Conservation (phyloP, 2,888 invertebrate species). For the Rhingia rostrata region DNA sequence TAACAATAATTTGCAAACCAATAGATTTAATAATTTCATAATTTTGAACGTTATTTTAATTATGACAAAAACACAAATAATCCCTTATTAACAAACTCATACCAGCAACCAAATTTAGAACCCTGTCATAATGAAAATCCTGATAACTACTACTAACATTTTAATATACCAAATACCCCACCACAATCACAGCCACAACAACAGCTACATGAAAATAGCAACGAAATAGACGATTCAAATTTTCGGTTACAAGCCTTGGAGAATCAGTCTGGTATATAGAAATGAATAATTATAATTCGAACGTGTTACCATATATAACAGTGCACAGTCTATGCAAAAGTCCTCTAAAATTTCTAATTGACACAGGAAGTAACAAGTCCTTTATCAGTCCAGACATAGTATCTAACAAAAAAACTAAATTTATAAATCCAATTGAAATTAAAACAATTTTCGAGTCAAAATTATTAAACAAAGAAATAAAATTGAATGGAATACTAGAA, state of each 20-base stretch:
- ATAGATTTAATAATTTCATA: not conserved
- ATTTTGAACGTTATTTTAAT: not conserved
- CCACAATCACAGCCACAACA: too few species aligned
- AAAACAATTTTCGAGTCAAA: not conserved
- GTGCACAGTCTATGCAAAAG: not conserved
- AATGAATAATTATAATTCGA: conserved; percentile 1
- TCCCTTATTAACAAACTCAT: not conserved
- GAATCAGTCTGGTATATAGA: not conserved
- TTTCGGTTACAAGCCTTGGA: conserved; percentile 5
- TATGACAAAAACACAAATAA: not conserved
- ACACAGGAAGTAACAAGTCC: conserved; percentile 18
- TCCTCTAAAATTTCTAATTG: conserved; percentile 2
- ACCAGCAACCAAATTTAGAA: not conserved
- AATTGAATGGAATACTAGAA: not conserved
- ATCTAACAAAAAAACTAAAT: not conserved
- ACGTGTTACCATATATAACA: conserved; percentile 1
- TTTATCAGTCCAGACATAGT: conserved; percentile 1
- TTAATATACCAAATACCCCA: not conserved
- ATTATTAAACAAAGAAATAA: not conserved
- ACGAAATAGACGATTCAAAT: conserved; percentile 14
- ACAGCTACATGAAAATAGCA: too few species aligned
- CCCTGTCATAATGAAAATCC: not conserved
- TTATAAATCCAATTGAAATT: not conserved
- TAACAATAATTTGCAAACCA: not conserved
- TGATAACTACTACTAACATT: not conserved